Percentiles rank a stretch among this genome's conserved stretches.
These are phyloP conservation scores for Chaunax sp. DNA, from an alignment of 2,797 vertebrate genomes.

Conservation along the genomic window DNA sequence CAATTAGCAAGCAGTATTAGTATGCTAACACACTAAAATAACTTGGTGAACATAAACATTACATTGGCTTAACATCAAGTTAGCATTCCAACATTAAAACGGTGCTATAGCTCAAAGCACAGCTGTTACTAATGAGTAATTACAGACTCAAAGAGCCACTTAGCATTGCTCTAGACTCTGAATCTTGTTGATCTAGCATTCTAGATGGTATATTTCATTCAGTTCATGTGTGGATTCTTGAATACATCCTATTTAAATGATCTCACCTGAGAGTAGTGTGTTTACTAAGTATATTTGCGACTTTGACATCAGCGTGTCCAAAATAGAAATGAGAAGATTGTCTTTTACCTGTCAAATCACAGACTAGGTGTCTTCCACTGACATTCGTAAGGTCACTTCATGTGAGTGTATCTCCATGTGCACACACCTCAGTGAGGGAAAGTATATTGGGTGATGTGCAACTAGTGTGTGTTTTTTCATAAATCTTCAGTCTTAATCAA, in stretches of 20 bases:
- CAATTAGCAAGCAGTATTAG: neutral
- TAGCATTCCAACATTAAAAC: neutral
- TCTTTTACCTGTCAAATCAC: constrained; percentile 6
- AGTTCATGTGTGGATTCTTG: no score
- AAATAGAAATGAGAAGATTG: constrained; percentile 1
- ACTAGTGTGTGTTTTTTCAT: constrained; percentile 76
- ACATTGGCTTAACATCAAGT: neutral
- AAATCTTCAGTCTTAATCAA: constrained; percentile 87
- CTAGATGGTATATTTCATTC: no score
- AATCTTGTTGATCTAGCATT: no score
- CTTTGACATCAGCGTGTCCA: neutral
- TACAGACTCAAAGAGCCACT: no score
- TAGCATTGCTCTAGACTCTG: no score
- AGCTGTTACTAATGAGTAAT: no score
- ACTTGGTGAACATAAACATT: neutral
- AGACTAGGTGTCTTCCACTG: neutral
- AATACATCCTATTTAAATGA: neutral
- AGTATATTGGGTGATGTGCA: constrained; percentile 31
- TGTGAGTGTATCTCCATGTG: neutral
- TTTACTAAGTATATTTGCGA: neutral
- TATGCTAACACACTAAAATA: neutral
- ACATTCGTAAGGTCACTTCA: constrained; percentile 21
- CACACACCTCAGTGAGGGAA: constrained; percentile 25
- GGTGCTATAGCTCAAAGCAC: no score
- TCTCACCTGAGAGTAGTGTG: neutral